Conservation (phyloP, 23 tunicate species). For the Aplidium turbinatum region DNA sequence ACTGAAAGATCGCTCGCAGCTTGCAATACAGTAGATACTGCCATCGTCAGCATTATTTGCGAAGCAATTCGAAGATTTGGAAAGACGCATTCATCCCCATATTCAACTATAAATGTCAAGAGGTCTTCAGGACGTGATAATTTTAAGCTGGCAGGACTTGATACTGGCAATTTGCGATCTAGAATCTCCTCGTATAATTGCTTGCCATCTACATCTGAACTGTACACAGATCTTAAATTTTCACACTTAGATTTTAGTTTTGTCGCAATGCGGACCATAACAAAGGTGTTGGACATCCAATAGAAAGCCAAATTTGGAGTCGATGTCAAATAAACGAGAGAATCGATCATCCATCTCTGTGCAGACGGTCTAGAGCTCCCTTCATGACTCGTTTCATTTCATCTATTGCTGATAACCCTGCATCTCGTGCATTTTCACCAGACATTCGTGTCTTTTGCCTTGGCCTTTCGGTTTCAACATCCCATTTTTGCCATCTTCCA, state of each 20-base stretch:
- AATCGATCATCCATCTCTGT: constrained; percentile 4
- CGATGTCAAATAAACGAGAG: constrained; percentile 6
- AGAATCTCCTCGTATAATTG: constrained; percentile 4
- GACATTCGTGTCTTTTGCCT: constrained; percentile 8
- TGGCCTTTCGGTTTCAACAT: constrained; percentile 14
- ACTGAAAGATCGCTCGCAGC: not conserved
- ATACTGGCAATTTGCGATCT: not conserved
- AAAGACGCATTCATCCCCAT: constrained; percentile 2
- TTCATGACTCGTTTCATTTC: constrained; percentile 10
- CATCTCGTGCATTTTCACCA: constrained; percentile 23
- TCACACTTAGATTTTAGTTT: not conserved
- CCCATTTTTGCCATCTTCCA: constrained; percentile 19
- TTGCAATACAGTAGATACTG: not conserved
- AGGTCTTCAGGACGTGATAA: constrained; percentile 14
- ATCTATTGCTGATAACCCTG: constrained; percentile 20
- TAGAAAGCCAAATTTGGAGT: constrained; percentile 19
- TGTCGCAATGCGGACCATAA: constrained; percentile 15
- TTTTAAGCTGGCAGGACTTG: constrained; percentile 21
- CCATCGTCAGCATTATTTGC: constrained; percentile 20
- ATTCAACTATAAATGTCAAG: not conserved
- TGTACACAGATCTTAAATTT: constrained; percentile 13
- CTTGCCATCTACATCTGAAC: constrained; percentile 13
- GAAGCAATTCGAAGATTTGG: constrained; percentile 10
- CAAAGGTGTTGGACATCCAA: constrained; percentile 5
- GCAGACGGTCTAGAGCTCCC: constrained; percentile 10